Evolutionary conservation across 1,140 invertebrate genomes (phyloP), one percentile per base, ranked within the genome.

Genomic region (Heliconius congener): DNA sequence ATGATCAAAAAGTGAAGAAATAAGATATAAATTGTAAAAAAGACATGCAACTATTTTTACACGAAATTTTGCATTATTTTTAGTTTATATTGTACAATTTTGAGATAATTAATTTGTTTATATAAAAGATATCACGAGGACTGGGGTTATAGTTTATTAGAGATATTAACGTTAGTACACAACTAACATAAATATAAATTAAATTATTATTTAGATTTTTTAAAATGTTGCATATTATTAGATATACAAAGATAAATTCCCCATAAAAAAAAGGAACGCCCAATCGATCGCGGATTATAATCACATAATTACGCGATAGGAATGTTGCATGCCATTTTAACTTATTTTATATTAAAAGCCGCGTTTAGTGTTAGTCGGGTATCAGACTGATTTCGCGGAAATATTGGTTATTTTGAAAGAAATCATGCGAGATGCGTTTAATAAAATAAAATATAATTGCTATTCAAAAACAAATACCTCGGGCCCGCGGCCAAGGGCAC

Each of bases 401-500:
- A 90, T 72, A 86, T 88, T 87, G 89, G 86, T 86, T 87, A 87
- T 89, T 90, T 86, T 85, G 83, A 82, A 73, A 82, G 77, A 85
- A 80, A 92, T 88, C 89, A 92, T 91, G 88, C 87, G 86, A 88
- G 83, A 85, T 90, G 85, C 82, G 84, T 90, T 91, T 88, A 90
- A 90, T 92, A 93, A 93, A 93, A 94, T 94, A 94, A 93, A 93
- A 91, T 93, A 94, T 94, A 94, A 94, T 94, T 94, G 91, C 90
- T 86, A 91, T 91, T 90, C 87, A 91, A 94, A 94, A 94, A 92
- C 91, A 94, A 94, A 94, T 94, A 94, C 89, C 89, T 92, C 88
- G 81, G 78, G 88, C 91, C 92, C 82, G 86, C 90, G 88, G 91
- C 90, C 76, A 83, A 85, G 83, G 84, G 83, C 83, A 91, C 89